Evolutionary conservation across 2,888 invertebrate genomes (phyloP).

Genomic region (Tenthredo scrophulariae): DNA sequence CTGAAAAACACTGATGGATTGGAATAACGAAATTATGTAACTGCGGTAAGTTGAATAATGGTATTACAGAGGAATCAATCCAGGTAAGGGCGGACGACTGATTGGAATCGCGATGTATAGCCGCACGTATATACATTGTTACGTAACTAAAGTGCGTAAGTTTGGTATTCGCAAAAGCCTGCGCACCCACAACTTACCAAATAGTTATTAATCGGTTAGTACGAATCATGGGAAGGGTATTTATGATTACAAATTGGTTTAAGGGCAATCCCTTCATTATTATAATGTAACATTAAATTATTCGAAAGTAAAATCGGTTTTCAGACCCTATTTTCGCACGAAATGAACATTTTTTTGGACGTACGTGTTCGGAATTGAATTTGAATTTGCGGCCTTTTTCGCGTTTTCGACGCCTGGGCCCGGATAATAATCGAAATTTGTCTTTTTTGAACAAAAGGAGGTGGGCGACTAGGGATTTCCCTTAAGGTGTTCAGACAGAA

Average conservation of each 20-base stretch:
- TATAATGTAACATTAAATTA: no score
- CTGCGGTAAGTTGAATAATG: conserved; percentile 23
- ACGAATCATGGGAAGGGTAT: not conserved
- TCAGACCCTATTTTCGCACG: no score
- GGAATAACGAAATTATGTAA: conserved; percentile 10
- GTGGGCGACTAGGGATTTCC: no score
- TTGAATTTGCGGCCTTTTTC: no score
- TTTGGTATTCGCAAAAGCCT: not conserved
- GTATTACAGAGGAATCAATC: conserved; percentile 19
- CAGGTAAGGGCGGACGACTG: conserved; percentile 20
- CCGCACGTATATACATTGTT: conserved; percentile 11
- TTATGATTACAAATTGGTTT: not conserved
- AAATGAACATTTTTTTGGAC: no score
- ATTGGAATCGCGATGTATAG: not conserved
- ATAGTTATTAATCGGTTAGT: not conserved
- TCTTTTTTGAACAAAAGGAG: no score
- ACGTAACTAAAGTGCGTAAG: conserved; percentile 14
- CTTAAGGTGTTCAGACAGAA: not conserved
- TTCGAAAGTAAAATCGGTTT: no score
- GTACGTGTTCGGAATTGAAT: no score
- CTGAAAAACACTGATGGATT: not conserved
- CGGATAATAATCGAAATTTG: no score
- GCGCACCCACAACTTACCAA: not conserved
- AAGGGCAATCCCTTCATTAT: no score
- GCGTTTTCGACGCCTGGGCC: no score